These are phyloP conservation scores for Hoplostethus mediterraneus DNA, from an alignment of 2,797 vertebrate genomes.

Conservation along the genomic window DNA sequence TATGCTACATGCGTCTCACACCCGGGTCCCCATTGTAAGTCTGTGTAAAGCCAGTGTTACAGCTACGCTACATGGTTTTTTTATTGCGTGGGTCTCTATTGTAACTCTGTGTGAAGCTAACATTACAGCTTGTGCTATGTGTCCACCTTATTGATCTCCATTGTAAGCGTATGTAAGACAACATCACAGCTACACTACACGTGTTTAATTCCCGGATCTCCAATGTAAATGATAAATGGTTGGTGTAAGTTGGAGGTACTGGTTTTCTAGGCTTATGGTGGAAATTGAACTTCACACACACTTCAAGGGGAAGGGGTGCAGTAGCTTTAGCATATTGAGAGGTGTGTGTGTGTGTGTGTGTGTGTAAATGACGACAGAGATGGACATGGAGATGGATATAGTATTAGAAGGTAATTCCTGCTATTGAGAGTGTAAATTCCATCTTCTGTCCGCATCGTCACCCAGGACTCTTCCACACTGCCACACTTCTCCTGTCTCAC, in stretches of 20 bases:
- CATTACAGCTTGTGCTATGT: no score
- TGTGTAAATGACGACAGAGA: not conserved
- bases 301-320: no score
- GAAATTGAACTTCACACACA: no score
- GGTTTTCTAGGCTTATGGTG: not conserved
- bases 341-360: not conserved
- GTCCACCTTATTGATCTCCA: no score
- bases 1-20: no score
- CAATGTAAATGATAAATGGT: not conserved
- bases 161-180: no score
- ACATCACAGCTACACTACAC: not conserved
- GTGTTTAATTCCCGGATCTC: not conserved
- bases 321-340: no score
- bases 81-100: no score
- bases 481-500: constrained; percentile 22
- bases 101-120: no score
- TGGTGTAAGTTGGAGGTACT: not conserved
- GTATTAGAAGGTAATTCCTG: constrained; percentile 40
- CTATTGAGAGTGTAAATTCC: constrained; percentile 40
- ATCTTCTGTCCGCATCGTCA: constrained; percentile 26
- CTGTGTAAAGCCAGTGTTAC: no score
- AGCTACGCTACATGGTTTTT: no score
- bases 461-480: constrained; percentile 19
- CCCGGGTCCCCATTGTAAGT: no score
- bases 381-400: constrained; percentile 23